Base-by-base conservation (phyloP, 2,113 vertebrate genomes). In the Atherinomorus stipes region DNA sequence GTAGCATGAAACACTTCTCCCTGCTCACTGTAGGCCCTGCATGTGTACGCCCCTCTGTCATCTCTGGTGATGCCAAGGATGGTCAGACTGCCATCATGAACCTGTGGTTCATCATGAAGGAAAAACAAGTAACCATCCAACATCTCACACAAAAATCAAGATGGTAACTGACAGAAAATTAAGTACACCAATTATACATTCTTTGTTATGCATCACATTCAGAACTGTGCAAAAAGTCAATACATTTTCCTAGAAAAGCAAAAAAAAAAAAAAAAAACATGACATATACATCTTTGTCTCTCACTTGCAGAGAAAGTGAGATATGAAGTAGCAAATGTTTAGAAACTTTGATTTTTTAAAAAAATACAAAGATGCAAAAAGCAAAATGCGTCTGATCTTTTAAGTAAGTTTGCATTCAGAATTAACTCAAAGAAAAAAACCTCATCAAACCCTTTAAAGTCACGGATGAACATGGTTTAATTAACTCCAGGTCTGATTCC, bases 1-100 rank as follows among this genome's bases (percentile, higher is more conserved):
- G 98, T 98, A 13, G 97, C 98, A 85, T 99, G 97, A 66, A 99
- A 89, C 6, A 97, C 97, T 88, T 99, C 98, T 62, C 98, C 98
- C 87, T 99, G 98, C 93, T 98, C 97, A 78, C 97, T 99, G 91
- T 96, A 95, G 1, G 98, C 98, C 16, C 97, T 95, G 86, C 98
- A 99, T 22, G 96, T 98, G 73, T 99, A 99, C 74, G 97, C 95
- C 21, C 98, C 98, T 87, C 97, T 91, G 94, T 99, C 98, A 71
- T 98, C 95, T 71, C 98, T 94, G 58, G 91, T 95, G 88, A 99
- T 87, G 1, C 94, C 94, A 12, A 94, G 93, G 87, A 99, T 94
- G 0, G 96, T 99, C 58, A 99, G 88, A 88, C 95, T 98, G 71
- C 98, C 98, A 4, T 99, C 97, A 7, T 95, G 96, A 77, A 98